phyloP scores from a whole-genome alignment of 2,797 vertebrate species.

The Petrocephalus schoutedeni region DNA sequence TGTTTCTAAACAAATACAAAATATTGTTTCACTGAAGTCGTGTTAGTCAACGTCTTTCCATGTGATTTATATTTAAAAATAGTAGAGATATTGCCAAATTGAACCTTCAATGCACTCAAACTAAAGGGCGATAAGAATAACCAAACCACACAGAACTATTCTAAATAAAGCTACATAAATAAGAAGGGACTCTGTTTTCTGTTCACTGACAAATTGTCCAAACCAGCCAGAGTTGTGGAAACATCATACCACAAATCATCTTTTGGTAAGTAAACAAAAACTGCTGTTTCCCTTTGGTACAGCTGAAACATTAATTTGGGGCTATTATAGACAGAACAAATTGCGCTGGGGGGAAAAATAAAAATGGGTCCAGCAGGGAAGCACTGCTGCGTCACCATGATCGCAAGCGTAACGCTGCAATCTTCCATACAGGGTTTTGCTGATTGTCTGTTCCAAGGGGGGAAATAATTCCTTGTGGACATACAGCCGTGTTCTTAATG shows the following conservation, averaged over 20 bases:
- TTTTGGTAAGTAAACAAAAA: neutral
- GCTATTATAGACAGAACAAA: neutral
- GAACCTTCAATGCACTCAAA: constrained; percentile 6
- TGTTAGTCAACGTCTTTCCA: neutral
- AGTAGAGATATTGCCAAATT: neutral
- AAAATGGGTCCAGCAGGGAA: neutral
- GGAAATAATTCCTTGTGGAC: neutral
- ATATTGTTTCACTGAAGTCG: neutral
- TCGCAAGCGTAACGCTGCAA: neutral
- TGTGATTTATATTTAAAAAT: constrained; percentile 9
- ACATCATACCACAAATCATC: neutral
- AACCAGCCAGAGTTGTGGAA: neutral
- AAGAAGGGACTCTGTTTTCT: neutral
- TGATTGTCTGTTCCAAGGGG: neutral
- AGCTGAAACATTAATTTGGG: neutral
- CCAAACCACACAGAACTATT: neutral
- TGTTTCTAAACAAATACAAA: neutral
- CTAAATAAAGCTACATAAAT: neutral
- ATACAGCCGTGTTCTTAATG: neutral
- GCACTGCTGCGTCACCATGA: neutral
- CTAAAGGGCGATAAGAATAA: neutral
- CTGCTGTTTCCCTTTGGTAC: neutral
- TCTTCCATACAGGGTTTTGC: neutral
- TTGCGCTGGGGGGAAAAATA: neutral
- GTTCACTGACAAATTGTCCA: neutral